Base-by-base conservation (phyloP, 2,888 invertebrate genomes). In the Sminthurinus aureus region DNA sequence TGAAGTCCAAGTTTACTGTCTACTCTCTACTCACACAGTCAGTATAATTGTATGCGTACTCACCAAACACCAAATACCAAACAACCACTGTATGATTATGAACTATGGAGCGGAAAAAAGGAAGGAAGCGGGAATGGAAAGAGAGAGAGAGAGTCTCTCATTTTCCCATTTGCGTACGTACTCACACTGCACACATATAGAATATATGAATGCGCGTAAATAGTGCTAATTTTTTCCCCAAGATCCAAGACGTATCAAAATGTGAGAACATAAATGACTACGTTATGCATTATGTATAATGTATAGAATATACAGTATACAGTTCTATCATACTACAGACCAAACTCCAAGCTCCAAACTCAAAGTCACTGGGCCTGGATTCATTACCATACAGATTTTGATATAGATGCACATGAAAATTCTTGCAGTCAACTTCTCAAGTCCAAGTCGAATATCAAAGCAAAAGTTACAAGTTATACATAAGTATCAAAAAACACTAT, bases 171-270 rank as follows among this genome's bases (percentile, higher is more conserved):
- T 69, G 67, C n/a, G 67, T n/a, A 69, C n/a, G 67, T n/a, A 69
- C 20, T 69, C 58, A 64, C n/a, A 64, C 64, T 13, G n/a, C 13
- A 64, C 9, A 58, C 15, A 58, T 12, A 58, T 12, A 12, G 58
- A 15, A 58, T 64, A n/a, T 64, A 64, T 22, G n/a, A 20, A 20
- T 67, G n/a, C 22, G n/a, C 22, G 22, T 71, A 24, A 24, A 71
- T 71, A 71, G 71, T 71, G 71, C 71, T 71, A 71, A 71, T 71
- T 71, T 69, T 71, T 58, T 58, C n/a, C n/a, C n/a, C n/a, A n/a
- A n/a, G n/a, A n/a, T 71, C 13, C 22, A 22, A 52, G 76, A 12
- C 52, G n/a, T 20, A 58, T 77, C 11, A 24, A 24, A 77, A 24
- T 24, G 52, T 24, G 58, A 77, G 51, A 77, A 52, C 58, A 77